Base-by-base conservation (phyloP, 2,888 invertebrate genomes). In the Amiota communis region DNA sequence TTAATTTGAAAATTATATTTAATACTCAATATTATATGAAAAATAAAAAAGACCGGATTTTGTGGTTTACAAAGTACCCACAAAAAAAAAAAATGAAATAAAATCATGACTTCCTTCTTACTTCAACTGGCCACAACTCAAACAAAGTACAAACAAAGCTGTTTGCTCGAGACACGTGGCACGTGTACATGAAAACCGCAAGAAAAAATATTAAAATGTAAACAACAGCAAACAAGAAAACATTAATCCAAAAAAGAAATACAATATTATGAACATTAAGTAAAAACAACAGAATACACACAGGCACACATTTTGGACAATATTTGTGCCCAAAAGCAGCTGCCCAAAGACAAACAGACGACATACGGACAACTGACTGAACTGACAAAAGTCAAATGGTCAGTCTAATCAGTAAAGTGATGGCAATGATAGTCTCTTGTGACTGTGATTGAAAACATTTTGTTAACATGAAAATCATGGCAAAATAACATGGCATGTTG, bases 111-210 rank as follows among this genome's bases (percentile, higher is more conserved):
- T 46, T 23, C 63, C 63, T 63, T 13, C 11, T 46, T 2, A 6
- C 36, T 6, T 36, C 36, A 36, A 36, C 36, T 36, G 36, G 36
- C 36, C 36, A 36, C 36, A 36, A 36, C 36, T 36, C 8, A 36
- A 36, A 36, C 36, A 36, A 36, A 36, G 3, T 23, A 23, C 8
- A 36, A 36, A 36, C 36, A 36, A 36, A 36, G 3, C 36, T 65
- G 46, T 47, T 47, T n/a, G 48, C 47, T 49, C 36, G 6, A 36
- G 17, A 65, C 65, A 46, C 11, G 47, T 46, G 67, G 67, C 67
- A 68, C 67, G 67, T 68, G 67, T 68, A 4, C 67, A 12, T 15
- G 23, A 36, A 68, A 68, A 68, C 67, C 67, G 67, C 67, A 68
- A 51, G 23, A 13, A 51, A 23, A 36, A 36, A 36, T 36, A 36